Base-by-base conservation (phyloP, 1,140 invertebrate genomes). In the Trichogramma pretiosum region DNA sequence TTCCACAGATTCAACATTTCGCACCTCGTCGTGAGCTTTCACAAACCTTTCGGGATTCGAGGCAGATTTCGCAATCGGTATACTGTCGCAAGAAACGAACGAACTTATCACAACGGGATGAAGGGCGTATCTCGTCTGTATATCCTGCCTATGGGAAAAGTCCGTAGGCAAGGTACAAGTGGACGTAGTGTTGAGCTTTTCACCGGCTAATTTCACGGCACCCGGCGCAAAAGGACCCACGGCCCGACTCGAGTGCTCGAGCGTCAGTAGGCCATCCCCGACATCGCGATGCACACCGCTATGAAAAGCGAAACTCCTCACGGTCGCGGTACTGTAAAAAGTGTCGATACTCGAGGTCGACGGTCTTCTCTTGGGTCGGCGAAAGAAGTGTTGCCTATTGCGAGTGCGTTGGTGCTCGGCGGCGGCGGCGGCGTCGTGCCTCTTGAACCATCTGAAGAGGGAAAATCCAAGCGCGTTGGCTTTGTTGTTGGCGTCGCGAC, bases 241-340 rank as follows among this genome's bases (percentile, higher is more conserved):
- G 4, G 46, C 78, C 65, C 55, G 58, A 68, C 62, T 56, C 18
- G 32, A 28, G n/a, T 28, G 28, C 19, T 24, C 22, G 7, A 42
- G 32, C n/a, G n/a, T 21, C 0, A 50, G 74, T 52, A 39, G 67
- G 55, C 46, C 48, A 30, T 58, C 53, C 5, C 53, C 37, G 13
- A 49, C 19, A 39, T 37, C n/a, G 23, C 55, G 28, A 17, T 55
- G 33, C 23, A 30, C 40, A 45, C 37, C 38, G 55, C 58, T 65
- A 59, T 59, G 77, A 72, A 82, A 86, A 7, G 82, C 77, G 61
- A 87, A 86, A 56, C 83, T 85, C 7, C 74, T 77, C 0, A 79
- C 80, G 0, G 82, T 84, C 14, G 82, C 76, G 14, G 80, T 83
- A 55, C 83, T 85, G 54, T 79, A 74, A 17, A 75, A 62, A 3